Evolutionary conservation across 2,113 vertebrate species (phyloP).

Genomic region (Etheostoma spectabile): DNA sequence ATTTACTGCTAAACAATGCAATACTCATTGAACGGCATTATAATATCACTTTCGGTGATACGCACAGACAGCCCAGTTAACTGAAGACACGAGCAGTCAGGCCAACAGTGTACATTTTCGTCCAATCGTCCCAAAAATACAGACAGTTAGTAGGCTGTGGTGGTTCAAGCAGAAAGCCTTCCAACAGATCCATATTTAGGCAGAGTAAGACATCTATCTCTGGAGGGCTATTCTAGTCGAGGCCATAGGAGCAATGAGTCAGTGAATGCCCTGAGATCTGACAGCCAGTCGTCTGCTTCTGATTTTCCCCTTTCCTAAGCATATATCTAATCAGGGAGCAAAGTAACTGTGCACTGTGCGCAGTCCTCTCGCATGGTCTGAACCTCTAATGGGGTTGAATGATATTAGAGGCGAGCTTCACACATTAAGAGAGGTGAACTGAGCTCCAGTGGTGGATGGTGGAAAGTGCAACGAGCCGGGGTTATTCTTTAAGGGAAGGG

Average conservation of each 20-base stretch:
- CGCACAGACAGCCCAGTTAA: constrained; percentile 25
- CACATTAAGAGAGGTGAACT: constrained; percentile 60
- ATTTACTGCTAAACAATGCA: constrained; percentile 23
- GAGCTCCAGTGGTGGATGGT: constrained; percentile 38
- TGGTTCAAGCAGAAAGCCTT: constrained; percentile 29
- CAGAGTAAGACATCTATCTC: constrained; percentile 63
- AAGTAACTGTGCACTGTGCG: constrained; percentile 38
- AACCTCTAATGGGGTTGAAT: constrained; percentile 60
- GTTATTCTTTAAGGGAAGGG: constrained; percentile 61
- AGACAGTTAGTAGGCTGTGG: constrained; percentile 31
- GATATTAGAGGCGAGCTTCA: constrained; percentile 54
- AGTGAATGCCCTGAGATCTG: constrained; percentile 56
- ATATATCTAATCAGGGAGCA: constrained; percentile 60
- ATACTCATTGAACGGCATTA: constrained; percentile 36
- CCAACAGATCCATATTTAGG: constrained; percentile 49
- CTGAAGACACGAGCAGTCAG: constrained; percentile 13
- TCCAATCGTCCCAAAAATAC: constrained; percentile 21
- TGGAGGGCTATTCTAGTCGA: constrained; percentile 46
- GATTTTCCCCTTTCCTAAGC: constrained; percentile 45
- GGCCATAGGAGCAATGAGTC: constrained; percentile 66
- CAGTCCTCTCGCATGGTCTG: constrained; percentile 30
- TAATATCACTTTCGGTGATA: constrained; percentile 19
- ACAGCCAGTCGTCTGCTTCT: constrained; percentile 53
- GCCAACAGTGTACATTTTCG: constrained; percentile 33
- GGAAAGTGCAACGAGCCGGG: constrained; percentile 37